Conservation (phyloP, 2,888 invertebrate genomes). For the Mimachlamys varia region DNA sequence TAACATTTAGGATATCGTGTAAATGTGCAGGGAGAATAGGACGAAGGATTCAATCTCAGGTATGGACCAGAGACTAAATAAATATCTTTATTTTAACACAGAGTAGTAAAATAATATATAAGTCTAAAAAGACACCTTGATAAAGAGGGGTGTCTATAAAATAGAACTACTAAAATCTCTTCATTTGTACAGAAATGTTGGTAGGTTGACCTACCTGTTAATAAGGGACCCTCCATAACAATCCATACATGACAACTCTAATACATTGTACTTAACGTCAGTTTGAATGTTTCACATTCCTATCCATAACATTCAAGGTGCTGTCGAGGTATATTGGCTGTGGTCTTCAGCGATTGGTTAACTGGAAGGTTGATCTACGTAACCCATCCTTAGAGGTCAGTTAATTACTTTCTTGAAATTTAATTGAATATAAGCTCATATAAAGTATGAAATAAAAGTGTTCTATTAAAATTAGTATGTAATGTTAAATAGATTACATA, state of each 20-base stretch:
- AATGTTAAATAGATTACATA: too few relatives aligned
- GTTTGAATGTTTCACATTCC: too few relatives aligned
- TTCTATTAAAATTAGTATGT: too few relatives aligned
- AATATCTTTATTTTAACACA: background rate
- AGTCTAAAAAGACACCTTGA: background rate
- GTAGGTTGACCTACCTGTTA: background rate
- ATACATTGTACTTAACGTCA: too few relatives aligned
- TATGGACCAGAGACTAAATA: background rate
- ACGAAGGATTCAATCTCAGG: slow-evolving; percentile 41
- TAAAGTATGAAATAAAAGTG: too few relatives aligned
- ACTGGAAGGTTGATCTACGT: slow-evolving; percentile 59
- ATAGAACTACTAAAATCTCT: background rate
- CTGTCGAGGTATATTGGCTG: slow-evolving; percentile 58
- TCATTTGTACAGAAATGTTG: background rate
- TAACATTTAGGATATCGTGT: slow-evolving; percentile 48
- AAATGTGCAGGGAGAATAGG: slow-evolving; percentile 44
- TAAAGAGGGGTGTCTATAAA: too few relatives aligned
- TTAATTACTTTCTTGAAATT: background rate
- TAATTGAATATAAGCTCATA: background rate
- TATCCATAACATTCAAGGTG: slow-evolving; percentile 48
- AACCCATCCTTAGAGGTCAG: slow-evolving; percentile 62
- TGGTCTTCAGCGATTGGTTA: slow-evolving; percentile 51
- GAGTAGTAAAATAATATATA: background rate
- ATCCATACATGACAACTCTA: too few relatives aligned
- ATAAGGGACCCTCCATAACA: too few relatives aligned